phyloP scores from a whole-genome alignment of 2,797 vertebrate genomes.

The Syndactyla subalaris region DNA sequence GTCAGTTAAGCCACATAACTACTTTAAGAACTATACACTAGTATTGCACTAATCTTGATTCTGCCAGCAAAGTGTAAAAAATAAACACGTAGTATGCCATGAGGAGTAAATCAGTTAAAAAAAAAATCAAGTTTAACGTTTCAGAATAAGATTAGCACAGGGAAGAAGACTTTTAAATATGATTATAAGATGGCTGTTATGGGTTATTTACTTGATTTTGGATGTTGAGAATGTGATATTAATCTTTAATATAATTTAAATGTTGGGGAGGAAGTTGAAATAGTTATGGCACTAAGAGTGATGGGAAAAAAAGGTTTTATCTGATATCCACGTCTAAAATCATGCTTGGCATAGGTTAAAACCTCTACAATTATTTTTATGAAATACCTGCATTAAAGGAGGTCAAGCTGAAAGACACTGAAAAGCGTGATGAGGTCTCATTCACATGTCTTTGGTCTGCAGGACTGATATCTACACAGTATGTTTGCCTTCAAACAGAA shows the following conservation, averaged over 20 bases:
- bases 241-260: background rate
- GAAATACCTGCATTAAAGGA: background rate
- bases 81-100: background rate
- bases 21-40: background rate
- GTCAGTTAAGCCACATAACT: background rate
- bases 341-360: background rate
- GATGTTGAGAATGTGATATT: constrained; percentile 17
- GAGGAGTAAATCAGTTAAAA: constrained; percentile 29
- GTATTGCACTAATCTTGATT: background rate
- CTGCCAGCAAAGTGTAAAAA: background rate
- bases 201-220: constrained; percentile 26
- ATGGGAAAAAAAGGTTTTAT: background rate
- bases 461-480: background rate
- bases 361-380: background rate
- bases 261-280: background rate
- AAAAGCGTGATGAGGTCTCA: background rate
- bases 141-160: constrained; percentile 6
- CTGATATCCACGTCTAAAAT: background rate
- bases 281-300: background rate
- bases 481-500: background rate
- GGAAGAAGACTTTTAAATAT: constrained; percentile 20
- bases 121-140: background rate
- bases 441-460: background rate
- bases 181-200: constrained; percentile 15
- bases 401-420: background rate